Evolutionary conservation across 2,888 invertebrate species (phyloP).

Genomic region (Cerastoderma edule): DNA sequence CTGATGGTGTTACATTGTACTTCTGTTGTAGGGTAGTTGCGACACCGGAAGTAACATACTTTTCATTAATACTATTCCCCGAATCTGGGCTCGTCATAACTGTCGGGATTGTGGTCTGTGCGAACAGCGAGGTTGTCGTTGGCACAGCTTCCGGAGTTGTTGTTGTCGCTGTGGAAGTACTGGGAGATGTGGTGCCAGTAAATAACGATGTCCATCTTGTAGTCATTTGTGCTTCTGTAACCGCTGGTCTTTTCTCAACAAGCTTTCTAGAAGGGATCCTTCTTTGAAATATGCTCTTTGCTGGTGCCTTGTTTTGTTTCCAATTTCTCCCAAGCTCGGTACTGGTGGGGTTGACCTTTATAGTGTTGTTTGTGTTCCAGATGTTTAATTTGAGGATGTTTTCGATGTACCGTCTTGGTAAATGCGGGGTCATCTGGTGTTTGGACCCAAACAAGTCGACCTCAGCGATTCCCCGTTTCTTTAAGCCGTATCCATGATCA

Average conservation of each 20-base stretch:
- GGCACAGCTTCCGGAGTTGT: too few species aligned
- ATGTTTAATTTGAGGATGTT: slow-evolving; percentile 34
- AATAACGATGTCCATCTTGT: too few species aligned
- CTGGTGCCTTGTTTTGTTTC: background rate
- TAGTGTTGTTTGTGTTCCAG: slow-evolving; percentile 24
- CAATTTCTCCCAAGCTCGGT: slow-evolving; percentile 14
- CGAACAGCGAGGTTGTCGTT: too few species aligned
- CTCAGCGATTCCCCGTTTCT: slow-evolving; percentile 6
- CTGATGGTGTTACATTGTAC: slow-evolving; percentile 23
- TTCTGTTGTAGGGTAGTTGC: background rate
- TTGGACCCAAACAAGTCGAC: slow-evolving; percentile 10
- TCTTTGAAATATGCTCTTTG: too few species aligned
- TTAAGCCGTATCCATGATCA: slow-evolving; percentile 15
- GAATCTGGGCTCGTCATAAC: too few species aligned
- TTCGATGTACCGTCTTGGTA: slow-evolving; percentile 28
- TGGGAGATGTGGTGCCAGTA: too few species aligned
- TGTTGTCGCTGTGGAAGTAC: too few species aligned
- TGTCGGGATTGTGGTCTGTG: too few species aligned
- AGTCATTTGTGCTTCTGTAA: too few species aligned
- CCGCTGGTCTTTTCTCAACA: too few species aligned
- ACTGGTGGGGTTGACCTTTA: slow-evolving; percentile 16
- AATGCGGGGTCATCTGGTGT: slow-evolving; percentile 10
- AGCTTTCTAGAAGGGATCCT: too few species aligned
- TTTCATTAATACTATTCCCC: too few species aligned
- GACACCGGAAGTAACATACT: background rate